Evolutionary conservation across 2,888 invertebrate genomes (phyloP), one percentile per base, ranked within the genome.

Genomic region (Criorhina ranunculi): DNA sequence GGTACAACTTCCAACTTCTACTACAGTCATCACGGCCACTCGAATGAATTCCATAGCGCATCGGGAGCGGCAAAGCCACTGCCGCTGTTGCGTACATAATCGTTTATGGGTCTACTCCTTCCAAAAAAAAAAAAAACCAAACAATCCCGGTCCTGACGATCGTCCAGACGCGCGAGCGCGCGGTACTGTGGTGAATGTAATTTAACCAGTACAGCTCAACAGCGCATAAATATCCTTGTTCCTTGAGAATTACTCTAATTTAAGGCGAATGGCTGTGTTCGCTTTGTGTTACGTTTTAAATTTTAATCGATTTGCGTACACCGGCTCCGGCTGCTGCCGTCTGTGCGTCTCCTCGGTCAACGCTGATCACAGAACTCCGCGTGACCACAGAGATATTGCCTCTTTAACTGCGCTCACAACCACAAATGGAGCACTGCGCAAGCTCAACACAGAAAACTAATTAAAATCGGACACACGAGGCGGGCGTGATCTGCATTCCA

Each of bases 301-400:
- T 90, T 91, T 91, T 91, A 91, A 91, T 91, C 91, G 91, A 91
- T 91, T 91, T 91, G 89, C 90, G 90, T 91, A 90, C 89, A 88
- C 87, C 88, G 87, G 85, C 87, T 51, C 46, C 51, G 46, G 49
- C n/a, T 24, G 24, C 42, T 46, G 69, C 35, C 57, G 55, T 49
- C 35, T 42, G n/a, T 29, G 37, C 40, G 53, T 29, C 37, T 59
- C 59, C 8, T 62, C 42, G 73, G 59, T 62, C 40, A 62, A 42
- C 42, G n/a, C 40, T 51, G 57, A 66, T 73, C 62, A 57, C 35
- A 79, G 40, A 57, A 62, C n/a, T 31, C 79, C 55, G 67, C 24
- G 67, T 37, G 60, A 53, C 55, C 75, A 35, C 62, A 60, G 35
- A 11, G 7, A 75, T 44, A 75, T 66, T 60, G 64, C 70, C 59